Percentiles rank a stretch among this genome's conserved stretches.
These are phyloP conservation scores for Dascillus cervinus DNA, from an alignment of 2,888 invertebrate genomes.

Conservation along the genomic window DNA sequence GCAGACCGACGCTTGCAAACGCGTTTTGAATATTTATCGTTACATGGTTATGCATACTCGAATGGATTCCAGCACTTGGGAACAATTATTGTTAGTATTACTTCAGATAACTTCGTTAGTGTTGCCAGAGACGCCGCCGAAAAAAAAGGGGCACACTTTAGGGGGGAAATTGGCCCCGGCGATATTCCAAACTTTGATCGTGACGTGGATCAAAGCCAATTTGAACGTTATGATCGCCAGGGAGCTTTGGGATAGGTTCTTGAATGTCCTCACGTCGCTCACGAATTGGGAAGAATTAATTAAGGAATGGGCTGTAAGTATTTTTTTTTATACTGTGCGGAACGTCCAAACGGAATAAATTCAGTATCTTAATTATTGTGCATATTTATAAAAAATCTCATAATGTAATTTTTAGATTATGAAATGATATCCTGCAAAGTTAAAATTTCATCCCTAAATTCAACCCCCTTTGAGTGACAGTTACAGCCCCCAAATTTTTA, in stretches of 20 bases:
- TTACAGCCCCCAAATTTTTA: too few species aligned
- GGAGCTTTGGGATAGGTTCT: constrained; percentile 90
- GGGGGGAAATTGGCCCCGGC: constrained; percentile 79
- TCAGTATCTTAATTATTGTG: too few species aligned
- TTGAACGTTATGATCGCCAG: constrained; percentile 84
- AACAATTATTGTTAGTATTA: constrained; percentile 77
- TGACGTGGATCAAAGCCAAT: constrained; percentile 97
- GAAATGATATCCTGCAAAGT: too few species aligned
- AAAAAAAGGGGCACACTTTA: constrained; percentile 66
- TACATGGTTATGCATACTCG: constrained; percentile 95
- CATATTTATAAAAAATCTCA: too few species aligned
- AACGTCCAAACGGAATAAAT: too few species aligned
- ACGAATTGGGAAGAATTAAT: constrained; percentile 93
- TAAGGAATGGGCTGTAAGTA: constrained; percentile 88
- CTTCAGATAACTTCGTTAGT: constrained; percentile 89
- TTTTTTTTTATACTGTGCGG: not conserved
- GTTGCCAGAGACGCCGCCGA: constrained; percentile 69
- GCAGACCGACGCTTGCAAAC: constrained; percentile 92
- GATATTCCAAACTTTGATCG: constrained; percentile 87
- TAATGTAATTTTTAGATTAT: too few species aligned
- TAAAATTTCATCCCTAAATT: too few species aligned
- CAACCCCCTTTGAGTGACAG: too few species aligned
- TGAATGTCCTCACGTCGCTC: constrained; percentile 76
- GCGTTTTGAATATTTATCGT: constrained; percentile 91
- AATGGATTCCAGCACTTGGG: constrained; percentile 91